These are phyloP conservation scores for Leuciscus idus DNA, from an alignment of 2,113 vertebrate genomes.

Conservation along the genomic window DNA sequence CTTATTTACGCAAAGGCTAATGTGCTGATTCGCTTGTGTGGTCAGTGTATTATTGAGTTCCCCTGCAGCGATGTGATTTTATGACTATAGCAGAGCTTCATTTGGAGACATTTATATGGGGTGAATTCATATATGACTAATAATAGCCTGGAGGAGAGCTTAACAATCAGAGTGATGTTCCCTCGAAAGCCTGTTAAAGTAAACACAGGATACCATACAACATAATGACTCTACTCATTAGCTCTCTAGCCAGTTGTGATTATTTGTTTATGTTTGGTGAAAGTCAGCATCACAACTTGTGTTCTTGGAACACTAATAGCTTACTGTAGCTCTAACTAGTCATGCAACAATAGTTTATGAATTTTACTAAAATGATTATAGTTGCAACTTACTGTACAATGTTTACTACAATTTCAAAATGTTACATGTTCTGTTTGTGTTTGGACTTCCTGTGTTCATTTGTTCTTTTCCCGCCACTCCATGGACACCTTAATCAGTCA, in stretches of 20 bases:
- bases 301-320: background rate
- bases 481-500: no score
- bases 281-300: background rate
- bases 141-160: slow-evolving; percentile 33
- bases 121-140: slow-evolving; percentile 51
- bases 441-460: no score
- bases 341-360: background rate
- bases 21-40: slow-evolving; percentile 57
- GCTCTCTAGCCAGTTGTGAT: slow-evolving; percentile 21
- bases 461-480: no score
- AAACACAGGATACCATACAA: background rate
- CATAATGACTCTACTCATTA: background rate
- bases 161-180: slow-evolving; percentile 12
- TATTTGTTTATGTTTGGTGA: slow-evolving; percentile 23
- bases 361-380: background rate
- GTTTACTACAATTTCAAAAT: background rate
- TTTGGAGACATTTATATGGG: slow-evolving; percentile 32
- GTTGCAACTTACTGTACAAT: background rate
- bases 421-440: no score
- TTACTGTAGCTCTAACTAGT: background rate
- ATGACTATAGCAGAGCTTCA: slow-evolving; percentile 23
- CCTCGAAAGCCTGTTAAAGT: slow-evolving; percentile 18
- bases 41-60: slow-evolving; percentile 30
- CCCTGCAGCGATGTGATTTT: slow-evolving; percentile 2
- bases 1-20: background rate